A percentile compares a stretch with the other conserved stretches of the same genome.
Conservation (phyloP, 2,113 vertebrate species). For the Xenopus laevis region DNA sequence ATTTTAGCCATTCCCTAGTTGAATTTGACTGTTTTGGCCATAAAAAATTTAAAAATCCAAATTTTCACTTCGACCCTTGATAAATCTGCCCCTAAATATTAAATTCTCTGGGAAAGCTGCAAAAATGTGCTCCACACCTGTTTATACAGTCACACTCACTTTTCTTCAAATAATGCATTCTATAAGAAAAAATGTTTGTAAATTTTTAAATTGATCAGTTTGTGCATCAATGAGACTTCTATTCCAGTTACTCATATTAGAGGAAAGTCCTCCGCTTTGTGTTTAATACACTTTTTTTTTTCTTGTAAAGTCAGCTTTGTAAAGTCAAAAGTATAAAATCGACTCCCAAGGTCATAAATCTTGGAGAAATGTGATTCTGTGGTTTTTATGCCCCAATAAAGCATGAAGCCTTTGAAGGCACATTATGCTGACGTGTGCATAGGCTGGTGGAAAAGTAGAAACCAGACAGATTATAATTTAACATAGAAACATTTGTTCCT, state of each 20-base stretch:
- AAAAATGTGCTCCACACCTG: no score
- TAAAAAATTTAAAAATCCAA: no score
- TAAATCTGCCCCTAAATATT: no score
- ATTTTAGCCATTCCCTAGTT: no score
- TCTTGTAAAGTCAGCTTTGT: constrained; percentile 17
- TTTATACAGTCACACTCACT: no score
- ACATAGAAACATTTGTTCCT: constrained; percentile 42
- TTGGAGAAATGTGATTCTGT: constrained; percentile 27
- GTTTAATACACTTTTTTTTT: neutral
- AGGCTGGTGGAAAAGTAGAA: constrained; percentile 17
- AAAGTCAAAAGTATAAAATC: neutral
- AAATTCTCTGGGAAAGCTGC: no score
- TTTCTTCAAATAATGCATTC: no score
- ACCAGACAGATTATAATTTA: constrained; percentile 36
- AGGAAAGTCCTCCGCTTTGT: no score
- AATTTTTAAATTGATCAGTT: neutral
- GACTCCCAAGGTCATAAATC: constrained; percentile 17
- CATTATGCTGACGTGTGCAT: constrained; percentile 34
- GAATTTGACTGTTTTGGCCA: no score
- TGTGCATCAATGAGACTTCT: neutral
- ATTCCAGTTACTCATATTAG: neutral
- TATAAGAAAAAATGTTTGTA: neutral
- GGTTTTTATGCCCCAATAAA: constrained; percentile 32
- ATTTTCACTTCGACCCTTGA: no score
- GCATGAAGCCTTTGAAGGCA: constrained; percentile 29